These are phyloP conservation scores for Thera obeliscata DNA, from an alignment of 2,888 invertebrate species.

Conservation along the genomic window DNA sequence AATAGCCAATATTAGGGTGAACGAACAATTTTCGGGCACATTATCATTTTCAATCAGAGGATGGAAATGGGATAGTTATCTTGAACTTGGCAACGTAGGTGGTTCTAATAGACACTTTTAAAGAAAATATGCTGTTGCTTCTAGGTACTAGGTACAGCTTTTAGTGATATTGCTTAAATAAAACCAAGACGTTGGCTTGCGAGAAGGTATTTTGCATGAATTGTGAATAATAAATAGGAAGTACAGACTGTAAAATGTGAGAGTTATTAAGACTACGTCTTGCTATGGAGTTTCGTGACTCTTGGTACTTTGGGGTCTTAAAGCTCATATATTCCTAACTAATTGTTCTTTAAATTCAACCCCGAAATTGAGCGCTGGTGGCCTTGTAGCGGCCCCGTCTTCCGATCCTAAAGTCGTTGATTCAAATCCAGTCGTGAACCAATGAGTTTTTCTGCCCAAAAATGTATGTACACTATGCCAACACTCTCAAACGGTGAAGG, in stretches of 20 bases:
- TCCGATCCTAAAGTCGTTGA: too few species aligned
- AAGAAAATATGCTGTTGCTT: constrained; percentile 25
- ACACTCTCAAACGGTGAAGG: too few species aligned
- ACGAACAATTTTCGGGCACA: constrained; percentile 41
- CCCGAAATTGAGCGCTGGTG: background rate
- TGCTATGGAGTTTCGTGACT: constrained; percentile 8
- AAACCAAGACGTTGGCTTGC: constrained; percentile 18
- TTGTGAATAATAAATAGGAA: constrained; percentile 25
- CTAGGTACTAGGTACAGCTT: constrained; percentile 13
- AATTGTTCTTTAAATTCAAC: constrained; percentile 12
- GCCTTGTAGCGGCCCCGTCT: too few species aligned
- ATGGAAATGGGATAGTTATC: constrained; percentile 33
- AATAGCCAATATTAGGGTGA: constrained; percentile 42
- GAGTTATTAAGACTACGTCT: constrained; percentile 15
- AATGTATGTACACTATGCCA: too few species aligned
- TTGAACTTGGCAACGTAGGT: constrained; percentile 31
- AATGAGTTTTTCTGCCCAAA: too few species aligned
- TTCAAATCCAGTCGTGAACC: too few species aligned
- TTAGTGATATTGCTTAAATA: constrained; percentile 34
- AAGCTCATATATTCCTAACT: constrained; percentile 7
- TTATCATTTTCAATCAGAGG: constrained; percentile 39
- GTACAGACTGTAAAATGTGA: constrained; percentile 17
- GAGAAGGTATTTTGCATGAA: constrained; percentile 24
- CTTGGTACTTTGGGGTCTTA: constrained; percentile 3
- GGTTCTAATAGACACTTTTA: constrained; percentile 30